Percentiles rank a stretch among this genome's conserved stretches.
phyloP scores from a whole-genome alignment of 2,113 vertebrate genomes.

The Ceyx melanurus region DNA sequence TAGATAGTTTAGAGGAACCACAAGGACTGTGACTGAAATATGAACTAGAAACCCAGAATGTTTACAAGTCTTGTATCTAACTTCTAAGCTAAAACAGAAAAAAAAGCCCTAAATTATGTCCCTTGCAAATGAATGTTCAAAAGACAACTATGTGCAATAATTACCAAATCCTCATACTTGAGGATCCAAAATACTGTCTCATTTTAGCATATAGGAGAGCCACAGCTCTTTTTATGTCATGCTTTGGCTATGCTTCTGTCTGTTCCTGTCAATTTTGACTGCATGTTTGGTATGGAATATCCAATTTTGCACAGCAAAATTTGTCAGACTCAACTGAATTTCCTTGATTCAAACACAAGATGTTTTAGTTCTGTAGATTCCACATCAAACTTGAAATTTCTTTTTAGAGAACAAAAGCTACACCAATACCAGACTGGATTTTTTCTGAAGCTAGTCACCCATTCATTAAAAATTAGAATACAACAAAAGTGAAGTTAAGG shows the following conservation, averaged over 20 bases:
- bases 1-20: neutral
- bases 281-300: neutral
- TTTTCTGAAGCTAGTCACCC: neutral
- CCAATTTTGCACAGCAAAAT: slow-evolving; percentile 1
- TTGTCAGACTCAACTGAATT: neutral
- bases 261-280: slow-evolving; percentile 27
- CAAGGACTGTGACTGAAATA: neutral
- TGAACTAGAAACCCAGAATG: neutral
- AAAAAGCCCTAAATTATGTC: neutral
- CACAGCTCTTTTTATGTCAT: neutral
- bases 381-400: neutral
- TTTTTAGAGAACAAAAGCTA: neutral
- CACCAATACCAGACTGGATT: neutral
- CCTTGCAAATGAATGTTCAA: neutral
- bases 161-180: neutral
- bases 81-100: neutral
- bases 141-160: neutral
- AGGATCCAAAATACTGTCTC: neutral
- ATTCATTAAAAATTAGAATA: neutral
- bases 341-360: neutral
- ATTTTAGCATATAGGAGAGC: neutral
- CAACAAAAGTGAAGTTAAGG: neutral
- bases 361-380: neutral
- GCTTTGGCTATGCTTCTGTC: neutral
- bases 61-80: neutral